These are phyloP conservation scores for Polydrusus cervinus DNA, from an alignment of 2,888 invertebrate species.

Conservation along the genomic window DNA sequence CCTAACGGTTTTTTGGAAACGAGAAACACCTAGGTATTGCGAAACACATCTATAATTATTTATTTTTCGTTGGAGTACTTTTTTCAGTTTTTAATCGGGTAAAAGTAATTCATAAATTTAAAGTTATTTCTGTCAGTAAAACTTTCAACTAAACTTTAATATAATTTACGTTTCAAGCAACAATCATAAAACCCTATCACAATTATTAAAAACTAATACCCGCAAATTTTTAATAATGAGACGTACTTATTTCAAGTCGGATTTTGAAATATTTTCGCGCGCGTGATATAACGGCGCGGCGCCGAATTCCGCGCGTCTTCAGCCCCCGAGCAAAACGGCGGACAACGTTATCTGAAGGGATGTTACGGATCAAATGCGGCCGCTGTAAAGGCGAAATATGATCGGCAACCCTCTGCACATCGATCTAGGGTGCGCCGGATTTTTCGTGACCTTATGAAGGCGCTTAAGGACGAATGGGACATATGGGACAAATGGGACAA, in stretches of 20 bases:
- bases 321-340: background rate
- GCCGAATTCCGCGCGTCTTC: conserved; percentile 18
- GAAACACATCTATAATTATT: no score
- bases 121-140: no score
- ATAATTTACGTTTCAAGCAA: no score
- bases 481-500: background rate
- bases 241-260: background rate
- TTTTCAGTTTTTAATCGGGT: no score
- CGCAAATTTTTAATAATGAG: no score
- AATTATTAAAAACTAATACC: no score
- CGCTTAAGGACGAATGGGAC: conserved; percentile 40
- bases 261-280: conserved; percentile 1
- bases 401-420: conserved; percentile 51
- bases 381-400: conserved; percentile 14
- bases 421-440: conserved; percentile 51
- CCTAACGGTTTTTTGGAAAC: no score
- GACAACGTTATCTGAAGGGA: conserved; percentile 30
- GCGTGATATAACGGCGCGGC: background rate
- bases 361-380: conserved; percentile 45
- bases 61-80: no score
- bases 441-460: conserved; percentile 48
- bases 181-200: no score
- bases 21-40: no score
- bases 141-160: no score
- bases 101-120: no score